Percentiles rank a stretch among this genome's conserved stretches.
Evolutionary conservation across 2,888 invertebrate species (phyloP).

Genomic region (Drosophila recens): DNA sequence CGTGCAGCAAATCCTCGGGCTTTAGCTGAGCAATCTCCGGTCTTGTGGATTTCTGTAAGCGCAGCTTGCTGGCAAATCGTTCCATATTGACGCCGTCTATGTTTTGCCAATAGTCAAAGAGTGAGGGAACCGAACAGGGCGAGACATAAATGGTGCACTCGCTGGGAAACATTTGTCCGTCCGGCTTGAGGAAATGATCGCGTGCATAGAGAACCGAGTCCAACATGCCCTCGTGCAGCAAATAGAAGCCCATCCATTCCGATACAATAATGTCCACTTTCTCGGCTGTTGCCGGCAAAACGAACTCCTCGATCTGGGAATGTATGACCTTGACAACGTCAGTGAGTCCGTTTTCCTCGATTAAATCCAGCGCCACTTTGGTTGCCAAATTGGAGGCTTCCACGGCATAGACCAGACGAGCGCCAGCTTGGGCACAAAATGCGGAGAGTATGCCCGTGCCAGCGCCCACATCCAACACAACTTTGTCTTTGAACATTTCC

Average conservation of each 20-base stretch:
- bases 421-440: slow-evolving; percentile 95
- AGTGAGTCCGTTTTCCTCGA: slow-evolving; percentile 90
- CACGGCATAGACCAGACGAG: slow-evolving; percentile 93
- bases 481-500: slow-evolving; percentile 90
- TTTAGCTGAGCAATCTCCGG: slow-evolving; percentile 88
- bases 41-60: slow-evolving; percentile 87
- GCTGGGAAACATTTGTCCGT: slow-evolving; percentile 92
- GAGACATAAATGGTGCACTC: slow-evolving; percentile 87
- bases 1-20: slow-evolving; percentile 88
- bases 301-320: slow-evolving; percentile 86
- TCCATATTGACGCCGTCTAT: slow-evolving; percentile 93
- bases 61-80: slow-evolving; percentile 88
- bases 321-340: slow-evolving; percentile 88
- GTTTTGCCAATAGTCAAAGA: slow-evolving; percentile 91
- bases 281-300: slow-evolving; percentile 87
- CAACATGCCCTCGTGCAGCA: slow-evolving; percentile 97
- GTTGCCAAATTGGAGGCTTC: slow-evolving; percentile 92
- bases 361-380: slow-evolving; percentile 88
- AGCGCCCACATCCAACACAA: slow-evolving; percentile 94
- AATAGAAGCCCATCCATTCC: slow-evolving; percentile 99
- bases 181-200: slow-evolving; percentile 91
- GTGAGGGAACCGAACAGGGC: slow-evolving; percentile 86
- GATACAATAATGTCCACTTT: slow-evolving; percentile 96
- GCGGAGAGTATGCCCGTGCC: slow-evolving; percentile 95
- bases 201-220: slow-evolving; percentile 94